Base-by-base conservation (phyloP, 1,140 invertebrate genomes). In the Diuraphis noxia region DNA sequence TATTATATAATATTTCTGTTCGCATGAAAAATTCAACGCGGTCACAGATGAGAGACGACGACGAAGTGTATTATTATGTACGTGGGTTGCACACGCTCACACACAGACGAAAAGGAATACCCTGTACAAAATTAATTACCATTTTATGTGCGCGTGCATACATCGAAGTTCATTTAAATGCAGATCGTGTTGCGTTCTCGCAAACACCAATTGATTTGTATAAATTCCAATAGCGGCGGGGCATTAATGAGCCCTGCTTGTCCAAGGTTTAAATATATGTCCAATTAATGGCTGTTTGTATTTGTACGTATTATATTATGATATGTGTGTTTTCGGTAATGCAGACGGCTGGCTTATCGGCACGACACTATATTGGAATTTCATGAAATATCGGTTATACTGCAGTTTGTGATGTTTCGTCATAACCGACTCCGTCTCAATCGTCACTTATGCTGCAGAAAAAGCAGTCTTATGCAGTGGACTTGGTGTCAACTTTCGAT, bases 211-310 rank as follows among this genome's bases (percentile, higher is more conserved):
- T 82, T 91, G 89, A 91, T 91, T 91, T 81, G 43, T 81, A 52
- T 91, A 82, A 52, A 46, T 38, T 81, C 41, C 77, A n/a, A 91
- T 49, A 46, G 72, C 72, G 6, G 43, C 72, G 77, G 43, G 19
- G 38, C 52, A 41, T 43, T 90, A 79, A 90, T 90, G 79, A 90
- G 34, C 88, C 23, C 63, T 19, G 40, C 72, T 77, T 90, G 88
- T 90, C 88, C 72, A 79, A 79, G 72, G 88, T 90, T 79, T 90
- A 46, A 90, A 77, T 72, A 77, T 72, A 34, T 81, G 21, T 90
- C 41, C 88, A 90, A 90, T 90, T 72, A 41, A 88, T 21, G 36
- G 30, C 25, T n/a, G 87, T 63, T 41, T 72, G 56, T 86, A 34
- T 52, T 36, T 52, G n/a, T 72, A n/a, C 56, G 56, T 72, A 72